Base-by-base conservation (phyloP, 2,888 invertebrate genomes). In the Drosophila neonasuta region DNA sequence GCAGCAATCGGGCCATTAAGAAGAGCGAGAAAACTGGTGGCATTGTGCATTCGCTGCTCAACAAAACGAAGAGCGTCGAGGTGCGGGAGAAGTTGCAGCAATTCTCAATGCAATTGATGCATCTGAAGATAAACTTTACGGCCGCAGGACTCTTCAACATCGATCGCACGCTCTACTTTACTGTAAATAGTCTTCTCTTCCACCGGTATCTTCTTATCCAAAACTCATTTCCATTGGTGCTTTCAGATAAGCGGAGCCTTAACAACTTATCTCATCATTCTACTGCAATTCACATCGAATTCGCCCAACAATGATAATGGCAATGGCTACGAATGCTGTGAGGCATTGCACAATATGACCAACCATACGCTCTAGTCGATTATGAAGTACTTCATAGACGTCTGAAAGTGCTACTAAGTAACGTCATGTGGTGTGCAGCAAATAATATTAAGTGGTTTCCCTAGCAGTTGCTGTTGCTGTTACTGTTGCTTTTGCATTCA, bases 81-180 rank as follows among this genome's bases (percentile, higher is more conserved):
- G 87, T 90, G 39, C 89, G 88, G 41, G 89, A 89, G 15, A 90
- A 90, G 13, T 60, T 91, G 7, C 88, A 90, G 44, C 88, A 90
- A 34, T 90, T 91, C 66, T 91, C 91, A 8, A 79, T 91, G 82
- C 91, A 91, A 65, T 56, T 91, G 48, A 68, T 91, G 68, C 90
- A 91, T 63, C 74, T 90, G 50, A 91, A 91, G 79, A 89, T 91
- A 7, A 88, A 88, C 49, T 91, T 92, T 51, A 91, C 91, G 0
- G 91, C 91, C 0, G 91, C 89, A n/a, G 91, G 91, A 4, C 82
- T 91, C 24, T 91, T 91, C 50, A 88, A 89, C 34, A 89, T 91
- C 36, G 91, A 91, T 77, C 88, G 91, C 6, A 89, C 90, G 7
- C 80, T 91, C 9, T 88, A 91, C 59, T 91, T 91, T 71, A 91